These are phyloP conservation scores for Hypsopygia costalis DNA, from an alignment of 2,888 invertebrate genomes.

Conservation along the genomic window DNA sequence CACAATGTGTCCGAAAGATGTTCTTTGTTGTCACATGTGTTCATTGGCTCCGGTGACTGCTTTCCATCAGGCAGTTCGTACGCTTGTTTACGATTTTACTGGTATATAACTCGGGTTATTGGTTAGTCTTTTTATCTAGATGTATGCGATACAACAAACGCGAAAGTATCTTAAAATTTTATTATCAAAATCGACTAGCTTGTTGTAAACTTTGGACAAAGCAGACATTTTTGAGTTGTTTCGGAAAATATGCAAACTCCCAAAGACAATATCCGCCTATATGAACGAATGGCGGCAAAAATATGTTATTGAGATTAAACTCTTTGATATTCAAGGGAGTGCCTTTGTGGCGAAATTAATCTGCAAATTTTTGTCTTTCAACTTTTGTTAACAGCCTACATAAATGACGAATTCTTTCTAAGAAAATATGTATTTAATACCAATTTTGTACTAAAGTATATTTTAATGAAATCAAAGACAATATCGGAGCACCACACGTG, in stretches of 20 bases:
- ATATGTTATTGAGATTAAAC: not conserved
- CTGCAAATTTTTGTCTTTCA: not conserved
- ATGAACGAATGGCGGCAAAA: not conserved
- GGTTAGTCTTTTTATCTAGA: too few relatives aligned
- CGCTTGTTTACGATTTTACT: too few relatives aligned
- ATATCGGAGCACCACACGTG: too few relatives aligned
- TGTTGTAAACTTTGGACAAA: not conserved
- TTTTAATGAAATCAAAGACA: too few relatives aligned
- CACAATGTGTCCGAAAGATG: too few relatives aligned
- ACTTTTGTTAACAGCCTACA: not conserved
- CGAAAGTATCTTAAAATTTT: too few relatives aligned
- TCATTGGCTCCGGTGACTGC: too few relatives aligned
- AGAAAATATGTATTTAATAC: not conserved
- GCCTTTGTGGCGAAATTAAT: not conserved
- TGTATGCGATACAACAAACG: too few relatives aligned
- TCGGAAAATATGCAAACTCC: not conserved
- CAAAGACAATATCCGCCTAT: not conserved
- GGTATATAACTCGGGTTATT: too few relatives aligned
- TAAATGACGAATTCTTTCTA: not conserved
- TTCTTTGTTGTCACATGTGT: too few relatives aligned
- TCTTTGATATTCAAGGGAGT: not conserved
- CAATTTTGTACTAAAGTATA: not conserved
- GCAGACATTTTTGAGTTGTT: not conserved
- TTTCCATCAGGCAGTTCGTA: too few relatives aligned
- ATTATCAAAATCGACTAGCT: too few relatives aligned